Evolutionary conservation across 2,888 invertebrate genomes (phyloP).

Genomic region (Priapulus caudatus): DNA sequence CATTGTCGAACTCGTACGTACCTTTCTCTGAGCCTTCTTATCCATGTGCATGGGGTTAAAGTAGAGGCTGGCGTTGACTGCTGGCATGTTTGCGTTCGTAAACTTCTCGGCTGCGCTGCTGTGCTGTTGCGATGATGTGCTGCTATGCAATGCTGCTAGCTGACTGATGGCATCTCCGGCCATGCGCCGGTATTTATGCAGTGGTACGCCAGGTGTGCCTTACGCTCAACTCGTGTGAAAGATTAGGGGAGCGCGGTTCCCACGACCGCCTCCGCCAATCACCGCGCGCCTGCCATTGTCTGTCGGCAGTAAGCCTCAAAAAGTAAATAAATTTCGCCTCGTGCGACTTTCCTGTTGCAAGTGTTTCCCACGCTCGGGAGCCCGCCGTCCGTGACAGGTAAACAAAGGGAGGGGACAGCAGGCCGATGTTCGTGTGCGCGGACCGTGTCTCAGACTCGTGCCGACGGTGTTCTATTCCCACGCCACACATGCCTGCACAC

Average conservation of each 20-base stretch:
- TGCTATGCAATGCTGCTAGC: not conserved
- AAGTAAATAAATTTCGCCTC: not conserved
- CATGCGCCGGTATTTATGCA: not conserved
- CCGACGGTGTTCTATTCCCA: not conserved
- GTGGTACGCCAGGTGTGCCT: not conserved
- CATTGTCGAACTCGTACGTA: too few relatives aligned
- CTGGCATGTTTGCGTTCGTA: not conserved
- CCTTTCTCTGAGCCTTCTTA: slow-evolving; percentile 1
- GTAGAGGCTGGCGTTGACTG: not conserved
- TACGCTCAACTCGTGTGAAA: slow-evolving; percentile 3
- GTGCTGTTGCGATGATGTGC: too few relatives aligned
- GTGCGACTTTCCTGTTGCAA: slow-evolving; percentile 1
- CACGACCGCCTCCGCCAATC: not conserved
- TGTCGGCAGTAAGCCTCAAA: not conserved
- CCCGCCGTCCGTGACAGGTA: too few relatives aligned
- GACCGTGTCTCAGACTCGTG: not conserved
- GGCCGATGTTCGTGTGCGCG: not conserved
- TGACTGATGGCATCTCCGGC: not conserved
- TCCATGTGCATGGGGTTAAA: not conserved
- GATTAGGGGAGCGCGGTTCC: not conserved
- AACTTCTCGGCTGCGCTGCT: too few relatives aligned
- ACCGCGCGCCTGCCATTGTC: slow-evolving; percentile 1
- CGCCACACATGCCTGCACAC: not conserved
- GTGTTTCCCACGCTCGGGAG: not conserved
- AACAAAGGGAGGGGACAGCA: not conserved